Conservation (phyloP, 2,888 invertebrate species). For the Eupithecia exiguata region DNA sequence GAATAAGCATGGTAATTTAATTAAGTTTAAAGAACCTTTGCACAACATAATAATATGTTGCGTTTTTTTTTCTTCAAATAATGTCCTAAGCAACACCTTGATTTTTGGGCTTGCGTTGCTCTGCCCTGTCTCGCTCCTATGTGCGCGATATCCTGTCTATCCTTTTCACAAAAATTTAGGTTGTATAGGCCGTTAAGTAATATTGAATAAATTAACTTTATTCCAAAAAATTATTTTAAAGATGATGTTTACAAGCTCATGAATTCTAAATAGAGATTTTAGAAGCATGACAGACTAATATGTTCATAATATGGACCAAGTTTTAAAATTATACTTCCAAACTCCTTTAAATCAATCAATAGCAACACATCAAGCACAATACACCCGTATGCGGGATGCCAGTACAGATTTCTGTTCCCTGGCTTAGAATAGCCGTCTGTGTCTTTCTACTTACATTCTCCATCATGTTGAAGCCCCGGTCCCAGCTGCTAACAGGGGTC, state of each 20-base stretch:
- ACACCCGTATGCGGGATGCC: not conserved
- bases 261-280: not conserved
- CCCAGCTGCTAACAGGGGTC: constrained; percentile 81
- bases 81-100: too few species aligned
- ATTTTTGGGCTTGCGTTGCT: too few species aligned
- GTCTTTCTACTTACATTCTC: constrained; percentile 72
- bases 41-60: too few species aligned
- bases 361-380: not conserved
- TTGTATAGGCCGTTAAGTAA: too few species aligned
- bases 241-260: not conserved
- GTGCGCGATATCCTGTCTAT: too few species aligned
- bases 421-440: not conserved
- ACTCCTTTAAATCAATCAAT: not conserved
- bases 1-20: too few species aligned
- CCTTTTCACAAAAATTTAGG: too few species aligned
- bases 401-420: not conserved
- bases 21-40: too few species aligned
- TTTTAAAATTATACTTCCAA: not conserved
- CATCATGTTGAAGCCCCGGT: constrained; percentile 74
- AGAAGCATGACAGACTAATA: not conserved
- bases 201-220: not conserved
- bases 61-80: too few species aligned
- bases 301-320: not conserved
- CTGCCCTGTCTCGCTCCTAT: too few species aligned
- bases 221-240: not conserved